Evolutionary conservation across 2,113 vertebrate genomes (phyloP).

Genomic region (Cololabis saira): DNA sequence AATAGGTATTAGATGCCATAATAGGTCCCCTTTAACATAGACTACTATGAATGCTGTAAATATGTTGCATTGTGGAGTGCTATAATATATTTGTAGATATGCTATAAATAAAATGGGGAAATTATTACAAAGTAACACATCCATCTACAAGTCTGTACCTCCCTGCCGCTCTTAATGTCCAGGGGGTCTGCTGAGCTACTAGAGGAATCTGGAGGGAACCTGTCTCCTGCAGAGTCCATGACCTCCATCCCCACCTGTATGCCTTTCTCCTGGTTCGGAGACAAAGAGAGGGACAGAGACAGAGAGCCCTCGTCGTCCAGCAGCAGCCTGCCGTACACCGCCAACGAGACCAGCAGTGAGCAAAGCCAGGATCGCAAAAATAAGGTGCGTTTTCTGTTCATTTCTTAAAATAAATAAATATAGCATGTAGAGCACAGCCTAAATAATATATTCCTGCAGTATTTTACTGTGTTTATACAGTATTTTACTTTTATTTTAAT

Average conservation of each 20-base stretch:
- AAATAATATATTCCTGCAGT: background rate
- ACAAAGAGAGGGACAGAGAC: constrained; percentile 86
- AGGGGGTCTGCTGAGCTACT: constrained; percentile 90
- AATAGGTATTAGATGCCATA: too few species aligned
- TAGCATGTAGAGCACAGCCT: background rate
- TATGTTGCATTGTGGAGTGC: too few species aligned
- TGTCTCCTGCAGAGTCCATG: constrained; percentile 89
- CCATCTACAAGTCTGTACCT: background rate
- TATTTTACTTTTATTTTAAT: too few species aligned
- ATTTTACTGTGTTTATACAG: too few species aligned
- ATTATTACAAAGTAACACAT: background rate
- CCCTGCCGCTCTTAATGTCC: background rate
- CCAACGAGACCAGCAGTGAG: constrained; percentile 80
- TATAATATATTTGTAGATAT: too few species aligned
- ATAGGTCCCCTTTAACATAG: too few species aligned
- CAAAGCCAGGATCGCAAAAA: constrained; percentile 85
- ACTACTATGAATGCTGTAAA: too few species aligned
- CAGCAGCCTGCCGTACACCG: constrained; percentile 81
- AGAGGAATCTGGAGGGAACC: constrained; percentile 86
- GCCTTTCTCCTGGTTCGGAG: constrained; percentile 94
- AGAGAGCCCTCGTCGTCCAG: constrained; percentile 83
- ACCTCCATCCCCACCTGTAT: constrained; percentile 91
- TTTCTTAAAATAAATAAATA: background rate
- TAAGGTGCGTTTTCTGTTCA: constrained; percentile 79
- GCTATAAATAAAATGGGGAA: too few species aligned